Evolutionary conservation across 2,797 vertebrate genomes (phyloP).

Genomic region (Peromyscus nudipes): DNA sequence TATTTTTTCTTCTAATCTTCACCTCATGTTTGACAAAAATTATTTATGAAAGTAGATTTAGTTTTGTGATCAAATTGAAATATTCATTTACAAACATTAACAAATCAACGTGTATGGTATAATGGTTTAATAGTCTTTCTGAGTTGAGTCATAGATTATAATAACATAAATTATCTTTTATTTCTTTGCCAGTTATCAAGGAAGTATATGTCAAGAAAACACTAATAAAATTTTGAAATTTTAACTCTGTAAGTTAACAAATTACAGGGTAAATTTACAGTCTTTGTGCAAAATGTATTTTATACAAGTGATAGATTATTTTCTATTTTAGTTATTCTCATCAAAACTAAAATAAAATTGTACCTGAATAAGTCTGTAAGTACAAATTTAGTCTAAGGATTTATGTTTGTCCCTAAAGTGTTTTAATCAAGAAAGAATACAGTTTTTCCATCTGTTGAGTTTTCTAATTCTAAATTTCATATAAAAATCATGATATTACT

Average conservation of each 20-base stretch:
- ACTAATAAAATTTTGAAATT: not conserved
- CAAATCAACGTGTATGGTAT: not conserved
- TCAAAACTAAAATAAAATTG: not conserved
- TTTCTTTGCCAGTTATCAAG: not conserved
- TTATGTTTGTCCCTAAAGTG: not conserved
- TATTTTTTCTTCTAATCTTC: not conserved
- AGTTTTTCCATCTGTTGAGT: not conserved
- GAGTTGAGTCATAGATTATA: not conserved
- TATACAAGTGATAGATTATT: not conserved
- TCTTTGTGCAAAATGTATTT: not conserved
- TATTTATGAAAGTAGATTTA: not conserved
- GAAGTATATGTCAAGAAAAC: not conserved
- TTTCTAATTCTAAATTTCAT: not conserved
- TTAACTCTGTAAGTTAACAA: not conserved
- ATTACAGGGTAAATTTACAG: not conserved
- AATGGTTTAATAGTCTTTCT: not conserved
- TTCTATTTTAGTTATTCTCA: not conserved
- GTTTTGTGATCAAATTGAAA: not conserved
- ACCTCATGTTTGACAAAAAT: not conserved
- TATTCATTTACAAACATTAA: not conserved
- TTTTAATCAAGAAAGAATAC: not conserved
- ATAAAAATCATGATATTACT: constrained; percentile 7
- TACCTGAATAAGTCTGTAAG: not conserved
- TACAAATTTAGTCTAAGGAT: not conserved
- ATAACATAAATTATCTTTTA: not conserved